Conservation (phyloP, 2,888 invertebrate species). For the Pollenia amentaria region DNA sequence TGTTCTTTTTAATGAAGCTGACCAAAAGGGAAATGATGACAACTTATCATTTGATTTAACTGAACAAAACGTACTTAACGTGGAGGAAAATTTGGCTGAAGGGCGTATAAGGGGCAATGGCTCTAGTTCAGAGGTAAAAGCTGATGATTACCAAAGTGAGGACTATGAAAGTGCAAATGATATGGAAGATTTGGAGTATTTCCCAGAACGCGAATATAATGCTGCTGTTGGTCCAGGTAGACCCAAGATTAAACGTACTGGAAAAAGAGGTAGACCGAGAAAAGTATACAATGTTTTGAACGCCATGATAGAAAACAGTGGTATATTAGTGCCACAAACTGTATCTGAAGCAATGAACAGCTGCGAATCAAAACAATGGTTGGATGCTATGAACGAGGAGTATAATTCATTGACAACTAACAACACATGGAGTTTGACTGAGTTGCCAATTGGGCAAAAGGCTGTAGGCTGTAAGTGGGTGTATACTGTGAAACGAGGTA, state of each 20-base stretch:
- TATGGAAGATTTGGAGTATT: background rate
- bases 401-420: conserved; percentile 51
- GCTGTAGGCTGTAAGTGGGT: conserved; percentile 6
- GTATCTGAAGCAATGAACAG: conserved; percentile 69
- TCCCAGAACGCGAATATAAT: background rate
- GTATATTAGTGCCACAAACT: conserved; percentile 53
- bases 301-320: conserved; percentile 36
- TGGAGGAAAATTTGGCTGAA: background rate
- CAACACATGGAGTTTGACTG: conserved; percentile 15
- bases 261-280: conserved; percentile 46
- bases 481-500: background rate
- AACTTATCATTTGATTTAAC: background rate
- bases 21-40: background rate
- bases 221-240: conserved; percentile 25
- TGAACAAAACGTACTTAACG: background rate
- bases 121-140: background rate
- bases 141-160: background rate
- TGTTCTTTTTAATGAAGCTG: conserved; percentile 3
- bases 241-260: conserved; percentile 36
- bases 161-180: conserved; percentile 1
- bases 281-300: conserved; percentile 38
- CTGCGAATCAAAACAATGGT: conserved; percentile 55
- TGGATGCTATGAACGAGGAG: conserved; percentile 63
- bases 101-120: too few relatives aligned
- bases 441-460: background rate